phyloP scores from a whole-genome alignment of 2,797 vertebrate species.

The Protosalanx chinensis region DNA sequence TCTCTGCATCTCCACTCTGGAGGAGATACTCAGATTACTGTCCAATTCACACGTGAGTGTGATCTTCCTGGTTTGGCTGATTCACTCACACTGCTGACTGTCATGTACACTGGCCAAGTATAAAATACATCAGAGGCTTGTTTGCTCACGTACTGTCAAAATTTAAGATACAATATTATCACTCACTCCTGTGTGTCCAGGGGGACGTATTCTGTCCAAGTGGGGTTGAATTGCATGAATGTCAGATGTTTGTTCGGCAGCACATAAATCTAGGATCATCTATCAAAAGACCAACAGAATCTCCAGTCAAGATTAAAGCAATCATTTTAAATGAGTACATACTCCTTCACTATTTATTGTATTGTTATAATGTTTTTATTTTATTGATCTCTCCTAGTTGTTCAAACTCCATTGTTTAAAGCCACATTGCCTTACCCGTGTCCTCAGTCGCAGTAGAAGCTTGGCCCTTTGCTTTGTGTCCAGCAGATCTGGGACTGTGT shows the following conservation, averaged over 20 bases:
- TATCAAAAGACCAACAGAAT: conserved; percentile 23
- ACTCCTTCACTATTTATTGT: neutral
- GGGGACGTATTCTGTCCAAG: conserved; percentile 53
- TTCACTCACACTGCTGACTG: no score
- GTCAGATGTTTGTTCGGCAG: conserved; percentile 46
- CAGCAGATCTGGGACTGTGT: conserved; percentile 71
- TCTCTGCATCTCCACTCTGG: conserved; percentile 63
- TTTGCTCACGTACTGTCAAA: neutral
- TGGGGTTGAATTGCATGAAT: conserved; percentile 45
- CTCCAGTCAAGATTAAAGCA: neutral
- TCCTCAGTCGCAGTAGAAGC: conserved; percentile 74
- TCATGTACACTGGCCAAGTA: no score
- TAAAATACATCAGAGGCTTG: neutral
- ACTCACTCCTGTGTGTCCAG: conserved; percentile 52
- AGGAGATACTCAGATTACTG: neutral
- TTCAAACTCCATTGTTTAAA: no score
- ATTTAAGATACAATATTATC: neutral
- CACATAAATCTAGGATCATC: conserved; percentile 62
- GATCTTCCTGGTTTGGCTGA: no score
- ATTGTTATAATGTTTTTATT: neutral
- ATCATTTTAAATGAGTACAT: neutral
- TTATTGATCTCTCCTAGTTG: neutral
- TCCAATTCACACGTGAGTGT: neutral
- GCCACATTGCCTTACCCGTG: conserved; percentile 62
- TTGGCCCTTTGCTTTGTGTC: conserved; percentile 70